Evolutionary conservation across 64 coral and sea anemone genomes (phyloP).

Genomic region (Anthopleura sola): DNA sequence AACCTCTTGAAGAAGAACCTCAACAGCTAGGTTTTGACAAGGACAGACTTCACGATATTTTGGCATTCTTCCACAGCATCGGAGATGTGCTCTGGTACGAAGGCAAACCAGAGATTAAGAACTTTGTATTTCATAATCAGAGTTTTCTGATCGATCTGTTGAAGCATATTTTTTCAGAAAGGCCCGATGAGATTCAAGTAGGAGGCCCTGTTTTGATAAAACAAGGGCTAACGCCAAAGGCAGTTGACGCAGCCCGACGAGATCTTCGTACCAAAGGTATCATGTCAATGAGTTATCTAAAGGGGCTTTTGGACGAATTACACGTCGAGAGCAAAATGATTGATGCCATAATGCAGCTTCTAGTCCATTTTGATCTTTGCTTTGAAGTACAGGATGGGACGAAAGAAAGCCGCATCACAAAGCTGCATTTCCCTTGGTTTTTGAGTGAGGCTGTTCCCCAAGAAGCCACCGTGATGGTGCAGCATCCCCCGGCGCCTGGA

Average conservation of each 20-base stretch:
- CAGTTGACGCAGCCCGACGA: slow-evolving; percentile 24
- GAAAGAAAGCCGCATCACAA: not conserved
- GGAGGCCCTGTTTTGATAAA: not conserved
- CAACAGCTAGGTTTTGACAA: not conserved
- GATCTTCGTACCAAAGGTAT: slow-evolving; percentile 51
- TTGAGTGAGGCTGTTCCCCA: slow-evolving; percentile 26
- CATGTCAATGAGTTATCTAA: slow-evolving; percentile 24
- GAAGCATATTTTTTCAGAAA: slow-evolving; percentile 48
- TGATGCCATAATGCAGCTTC: slow-evolving; percentile 43
- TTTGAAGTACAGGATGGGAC: slow-evolving; percentile 12
- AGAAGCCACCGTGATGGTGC: not conserved
- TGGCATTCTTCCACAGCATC: slow-evolving; percentile 62
- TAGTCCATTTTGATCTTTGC: slow-evolving; percentile 58
- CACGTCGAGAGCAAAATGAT: slow-evolving; percentile 36
- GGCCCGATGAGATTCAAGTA: not conserved
- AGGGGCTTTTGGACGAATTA: slow-evolving; percentile 23
- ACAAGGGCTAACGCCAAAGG: not conserved
- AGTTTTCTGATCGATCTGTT: slow-evolving; percentile 51
- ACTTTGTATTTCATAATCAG: slow-evolving; percentile 69
- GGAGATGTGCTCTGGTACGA: slow-evolving; percentile 66
- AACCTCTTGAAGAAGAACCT: not conserved
- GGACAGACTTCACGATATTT: slow-evolving; percentile 9
- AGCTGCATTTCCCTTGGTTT: slow-evolving; percentile 67
- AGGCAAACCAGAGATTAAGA: slow-evolving; percentile 28
- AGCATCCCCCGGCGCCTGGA: not conserved